Base-by-base conservation (phyloP, 2,113 vertebrate species). In the Oophaga pumilio region DNA sequence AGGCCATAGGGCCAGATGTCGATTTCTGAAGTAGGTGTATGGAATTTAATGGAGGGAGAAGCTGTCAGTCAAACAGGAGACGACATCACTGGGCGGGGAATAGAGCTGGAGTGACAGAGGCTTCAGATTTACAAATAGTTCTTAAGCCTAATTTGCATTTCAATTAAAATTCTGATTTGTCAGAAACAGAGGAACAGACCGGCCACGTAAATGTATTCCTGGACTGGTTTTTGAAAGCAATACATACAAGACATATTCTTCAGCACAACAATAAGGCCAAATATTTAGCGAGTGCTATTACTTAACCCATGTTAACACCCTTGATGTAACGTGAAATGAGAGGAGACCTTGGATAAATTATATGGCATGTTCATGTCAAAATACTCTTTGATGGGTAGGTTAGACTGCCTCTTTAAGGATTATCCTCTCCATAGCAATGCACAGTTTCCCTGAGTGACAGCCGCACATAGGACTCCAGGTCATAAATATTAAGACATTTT, bases 381-480 rank as follows among this genome's bases (percentile, higher is more conserved):
- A 50, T 66, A 68, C 49, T 17, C 66, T 43, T 86, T 78, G 74
- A 78, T 60, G 28, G 18, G 52, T 22, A 13, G 18, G 18, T 56
- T 17, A 57, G 22, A 10, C 66, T 33, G 24, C 52, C 18, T 26
- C 64, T 68, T 84, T 85, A 85, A 9, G 60, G 57, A 79, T 78
- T 69, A 64, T 17, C 10, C 17, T 86, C 71, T 33, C 22, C 50
- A 53, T 56, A n/a, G 13, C 33, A 50, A 52, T 79, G 76, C 85
- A 50, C 85, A 69, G n/a, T 86, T 24, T 69, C 22, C 11, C 1
- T 57, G 85, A 86, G 43, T 50, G 84, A 56, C 60, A 53, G 26
- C 59, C n/a, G 15, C 49, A 68, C 50, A 68, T 80, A 62, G 76
- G 64, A 86, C 74, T 53, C 60, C n/a, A 66, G 28, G 64, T 87